Base-by-base conservation (phyloP, 2,113 vertebrate species). In the Xerus inauris region DNA sequence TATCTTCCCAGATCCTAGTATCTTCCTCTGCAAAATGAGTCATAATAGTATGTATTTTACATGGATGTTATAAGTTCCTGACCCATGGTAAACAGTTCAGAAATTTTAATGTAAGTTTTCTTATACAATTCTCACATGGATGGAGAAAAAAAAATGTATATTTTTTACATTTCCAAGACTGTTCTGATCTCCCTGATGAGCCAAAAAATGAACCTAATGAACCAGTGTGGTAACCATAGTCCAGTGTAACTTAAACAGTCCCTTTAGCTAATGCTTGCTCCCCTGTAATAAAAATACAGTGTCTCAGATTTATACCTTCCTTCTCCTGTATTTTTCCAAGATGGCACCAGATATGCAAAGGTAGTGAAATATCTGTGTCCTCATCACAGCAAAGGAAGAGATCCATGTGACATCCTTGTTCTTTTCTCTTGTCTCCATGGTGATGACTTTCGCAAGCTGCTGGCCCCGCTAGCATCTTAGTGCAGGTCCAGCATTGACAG, bases 51-150 rank as follows among this genome's bases (percentile, higher is more conserved):
- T 8, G 30, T 64, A 19, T 35, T 67, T 91, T 49, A 62, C 57
- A 47, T 42, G 26, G 35, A 42, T 67, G 0, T 47, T 59, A 12
- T 76, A 6, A 13, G 22, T 92, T 76, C 17, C 87, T 94, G 45
- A 47, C 3, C 10, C 30, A 73, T 11, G 62, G 42, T 30, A 57
- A 72, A 16, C 8, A 65, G 28, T 49, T 6, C 8, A 81, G 84
- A 94, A 59, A 72, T 51, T 91, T 86, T 94, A 91, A 85, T 80
- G 5, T 67, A 49, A 45, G 14, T 59, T 84, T 93, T 85, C 47
- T 73, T n/a, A 73, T 19, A n/a, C 26, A 81, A 19, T 7, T 77
- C 1, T 54, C 38, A 87, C 32, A 75, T 3, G 77, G 32, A 73
- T 1, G 79, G 32, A 73, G n/a, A 67, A 82, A n/a, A 65, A 65